These are phyloP conservation scores for Abrostola tripartita DNA, from an alignment of 2,888 invertebrate species.

Conservation along the genomic window DNA sequence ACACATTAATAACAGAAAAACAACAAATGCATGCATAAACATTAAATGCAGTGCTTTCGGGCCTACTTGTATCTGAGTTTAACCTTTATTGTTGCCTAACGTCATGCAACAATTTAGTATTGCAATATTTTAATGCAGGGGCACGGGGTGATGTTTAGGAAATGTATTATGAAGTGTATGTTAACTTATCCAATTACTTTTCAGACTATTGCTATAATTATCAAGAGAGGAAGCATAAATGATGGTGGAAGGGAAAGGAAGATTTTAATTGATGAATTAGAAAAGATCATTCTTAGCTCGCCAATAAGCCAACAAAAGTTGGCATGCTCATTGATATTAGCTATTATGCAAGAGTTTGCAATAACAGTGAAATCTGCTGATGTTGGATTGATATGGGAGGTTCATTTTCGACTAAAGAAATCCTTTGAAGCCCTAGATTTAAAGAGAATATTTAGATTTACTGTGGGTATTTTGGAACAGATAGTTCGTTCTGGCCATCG, in stretches of 20 bases:
- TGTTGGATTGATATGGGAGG: slow-evolving; percentile 96
- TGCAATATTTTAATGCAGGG: no score
- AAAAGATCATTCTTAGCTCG: slow-evolving; percentile 93
- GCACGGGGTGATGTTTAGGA: no score
- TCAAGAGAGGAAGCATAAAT: slow-evolving; percentile 94
- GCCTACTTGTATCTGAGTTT: no score
- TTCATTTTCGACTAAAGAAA: slow-evolving; percentile 94
- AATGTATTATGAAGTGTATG: no score
- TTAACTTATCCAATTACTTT: slow-evolving; percentile 40
- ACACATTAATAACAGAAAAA: no score
- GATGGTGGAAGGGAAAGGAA: slow-evolving; percentile 91
- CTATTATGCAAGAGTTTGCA: slow-evolving; percentile 96
- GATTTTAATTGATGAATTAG: slow-evolving; percentile 91
- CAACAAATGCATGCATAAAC: no score
- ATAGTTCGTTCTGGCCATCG: slow-evolving; percentile 80
- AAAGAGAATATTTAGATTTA: slow-evolving; percentile 91
- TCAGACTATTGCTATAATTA: slow-evolving; percentile 95
- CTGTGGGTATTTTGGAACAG: slow-evolving; percentile 81
- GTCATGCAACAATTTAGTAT: no score
- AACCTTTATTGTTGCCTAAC: no score
- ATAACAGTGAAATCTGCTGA: slow-evolving; percentile 95
- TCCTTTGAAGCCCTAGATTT: slow-evolving; percentile 94
- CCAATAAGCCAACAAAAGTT: slow-evolving; percentile 93
- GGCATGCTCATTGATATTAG: slow-evolving; percentile 94
- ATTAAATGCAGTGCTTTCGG: no score